Evolutionary conservation across 2,888 invertebrate genomes (phyloP).

Genomic region (Apodemia mormo): DNA sequence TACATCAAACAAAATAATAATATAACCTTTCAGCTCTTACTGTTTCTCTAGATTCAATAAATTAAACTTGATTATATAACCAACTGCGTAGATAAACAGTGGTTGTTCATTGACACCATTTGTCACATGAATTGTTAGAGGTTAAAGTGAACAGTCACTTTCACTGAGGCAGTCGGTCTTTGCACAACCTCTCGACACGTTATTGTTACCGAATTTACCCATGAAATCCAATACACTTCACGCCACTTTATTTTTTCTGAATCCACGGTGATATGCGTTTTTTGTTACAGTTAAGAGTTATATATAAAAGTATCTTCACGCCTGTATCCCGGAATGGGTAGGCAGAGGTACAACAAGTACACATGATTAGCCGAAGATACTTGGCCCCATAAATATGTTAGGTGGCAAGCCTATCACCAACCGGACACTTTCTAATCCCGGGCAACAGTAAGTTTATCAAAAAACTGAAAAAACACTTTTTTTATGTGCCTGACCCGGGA

Average conservation of each 20-base stretch:
- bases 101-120: slow-evolving; percentile 19
- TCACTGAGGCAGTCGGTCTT: slow-evolving; percentile 45
- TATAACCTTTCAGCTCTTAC: neutral
- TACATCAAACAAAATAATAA: no score
- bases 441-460: no score
- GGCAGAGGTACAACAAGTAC: no score
- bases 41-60: neutral
- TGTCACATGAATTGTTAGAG: slow-evolving; percentile 45
- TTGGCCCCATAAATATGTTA: no score
- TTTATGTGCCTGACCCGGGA: no score
- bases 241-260: slow-evolving; percentile 18
- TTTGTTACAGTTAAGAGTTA: no score
- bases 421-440: no score
- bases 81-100: slow-evolving; percentile 10
- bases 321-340: no score
- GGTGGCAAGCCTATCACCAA: no score
- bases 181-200: slow-evolving; percentile 50
- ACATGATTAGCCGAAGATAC: no score
- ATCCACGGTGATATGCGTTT: neutral
- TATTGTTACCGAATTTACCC: slow-evolving; percentile 45
- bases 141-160: slow-evolving; percentile 47
- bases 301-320: no score
- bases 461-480: no score
- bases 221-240: slow-evolving; percentile 28
- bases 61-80: neutral